These are phyloP conservation scores for Jaculus jaculus DNA, from an alignment of 2,113 vertebrate genomes.

Conservation along the genomic window DNA sequence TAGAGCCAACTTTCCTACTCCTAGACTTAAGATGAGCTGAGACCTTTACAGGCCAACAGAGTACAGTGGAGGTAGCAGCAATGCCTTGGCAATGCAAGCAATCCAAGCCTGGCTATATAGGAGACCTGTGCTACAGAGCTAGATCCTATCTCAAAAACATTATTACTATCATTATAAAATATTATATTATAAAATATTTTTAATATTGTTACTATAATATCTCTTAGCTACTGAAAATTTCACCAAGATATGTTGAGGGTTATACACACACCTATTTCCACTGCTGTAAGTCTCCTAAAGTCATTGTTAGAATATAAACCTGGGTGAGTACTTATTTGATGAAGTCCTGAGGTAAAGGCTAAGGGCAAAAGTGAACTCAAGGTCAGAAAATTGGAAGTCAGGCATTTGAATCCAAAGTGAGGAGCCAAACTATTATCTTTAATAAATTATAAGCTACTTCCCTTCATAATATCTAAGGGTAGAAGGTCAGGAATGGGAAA, in stretches of 20 bases:
- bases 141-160: neutral
- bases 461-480: neutral
- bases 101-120: neutral
- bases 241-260: rapidly evolving
- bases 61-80: too few species aligned
- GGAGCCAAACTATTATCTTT: neutral
- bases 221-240: neutral
- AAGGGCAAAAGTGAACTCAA: neutral
- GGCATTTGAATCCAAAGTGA: neutral
- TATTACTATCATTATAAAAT: neutral
- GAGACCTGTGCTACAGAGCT: neutral
- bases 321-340: neutral
- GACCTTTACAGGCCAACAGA: too few species aligned
- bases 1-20: rapidly evolving
- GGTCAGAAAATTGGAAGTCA: neutral
- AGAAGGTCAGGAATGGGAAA: neutral
- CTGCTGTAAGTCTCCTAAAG: neutral
- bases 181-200: neutral
- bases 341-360: neutral
- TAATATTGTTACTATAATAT: neutral
- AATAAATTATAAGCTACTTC: constrained; percentile 1
- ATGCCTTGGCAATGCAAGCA: too few species aligned
- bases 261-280: neutral
- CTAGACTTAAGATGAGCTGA: neutral
- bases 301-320: neutral